These are phyloP conservation scores for Xylocopa sonorina DNA, from an alignment of 1,140 invertebrate genomes.

Conservation along the genomic window DNA sequence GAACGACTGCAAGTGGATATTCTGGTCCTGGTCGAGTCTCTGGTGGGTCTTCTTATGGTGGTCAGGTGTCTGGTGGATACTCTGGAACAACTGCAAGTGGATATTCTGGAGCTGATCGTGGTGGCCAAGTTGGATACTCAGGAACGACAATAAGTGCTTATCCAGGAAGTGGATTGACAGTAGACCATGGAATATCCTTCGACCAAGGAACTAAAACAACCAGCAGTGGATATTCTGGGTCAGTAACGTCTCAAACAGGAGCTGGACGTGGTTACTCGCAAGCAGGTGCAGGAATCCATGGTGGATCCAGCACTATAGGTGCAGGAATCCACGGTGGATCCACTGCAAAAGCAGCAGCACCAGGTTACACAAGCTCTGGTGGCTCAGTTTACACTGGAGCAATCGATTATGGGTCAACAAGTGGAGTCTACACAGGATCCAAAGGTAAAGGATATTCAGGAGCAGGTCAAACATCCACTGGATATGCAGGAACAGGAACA, in stretches of 20 bases:
- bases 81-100: conserved; percentile 17
- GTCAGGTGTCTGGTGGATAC: background rate
- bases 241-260: background rate
- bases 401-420: conserved; percentile 5
- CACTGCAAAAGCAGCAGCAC: background rate
- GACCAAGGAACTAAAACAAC: too few species aligned
- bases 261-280: conserved; percentile 18
- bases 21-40: background rate
- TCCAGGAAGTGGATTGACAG: too few species aligned
- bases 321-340: background rate
- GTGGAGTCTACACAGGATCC: conserved; percentile 2
- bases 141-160: background rate
- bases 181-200: too few species aligned
- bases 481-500: background rate
- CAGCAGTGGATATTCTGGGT: background rate
- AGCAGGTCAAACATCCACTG: background rate
- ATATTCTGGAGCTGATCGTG: conserved; percentile 10
- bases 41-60: background rate
- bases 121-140: background rate
- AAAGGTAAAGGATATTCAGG: conserved; percentile 9
- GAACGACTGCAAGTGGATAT: background rate
- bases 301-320: background rate
- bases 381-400: background rate
- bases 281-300: background rate
- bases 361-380: background rate